A percentile compares a stretch with the other conserved stretches of the same genome.
Conservation (phyloP, 2,113 vertebrate genomes). For the Calidris pygmaea region DNA sequence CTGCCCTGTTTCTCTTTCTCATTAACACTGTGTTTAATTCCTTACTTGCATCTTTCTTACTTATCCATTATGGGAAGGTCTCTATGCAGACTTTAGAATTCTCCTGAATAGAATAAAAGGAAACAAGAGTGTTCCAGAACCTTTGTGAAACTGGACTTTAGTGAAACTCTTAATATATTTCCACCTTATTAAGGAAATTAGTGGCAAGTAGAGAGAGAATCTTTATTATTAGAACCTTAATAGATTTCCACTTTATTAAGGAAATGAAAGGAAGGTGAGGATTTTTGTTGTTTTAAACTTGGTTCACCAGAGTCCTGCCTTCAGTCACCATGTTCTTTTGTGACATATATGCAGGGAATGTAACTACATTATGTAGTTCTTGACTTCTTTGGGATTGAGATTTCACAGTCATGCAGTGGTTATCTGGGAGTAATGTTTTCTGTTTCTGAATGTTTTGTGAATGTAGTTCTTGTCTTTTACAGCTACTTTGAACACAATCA, state of each 20-base stretch:
- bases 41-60: background rate
- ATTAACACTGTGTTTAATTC: slow-evolving; percentile 4
- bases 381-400: background rate
- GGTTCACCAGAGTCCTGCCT: background rate
- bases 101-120: background rate
- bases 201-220: background rate
- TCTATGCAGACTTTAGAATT: background rate
- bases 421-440: background rate
- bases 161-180: background rate
- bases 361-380: background rate
- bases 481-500: background rate
- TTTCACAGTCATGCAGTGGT: background rate
- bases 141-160: background rate
- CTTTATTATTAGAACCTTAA: background rate
- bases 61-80: background rate
- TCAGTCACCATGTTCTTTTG: background rate
- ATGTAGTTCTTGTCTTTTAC: background rate
- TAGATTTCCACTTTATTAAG: background rate
- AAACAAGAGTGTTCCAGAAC: background rate
- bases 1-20: background rate
- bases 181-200: background rate
- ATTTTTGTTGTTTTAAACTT: background rate
- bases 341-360: background rate
- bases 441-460: background rate
- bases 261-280: background rate